Conservation (phyloP, 2,113 vertebrate species). For the Daboia siamensis region DNA sequence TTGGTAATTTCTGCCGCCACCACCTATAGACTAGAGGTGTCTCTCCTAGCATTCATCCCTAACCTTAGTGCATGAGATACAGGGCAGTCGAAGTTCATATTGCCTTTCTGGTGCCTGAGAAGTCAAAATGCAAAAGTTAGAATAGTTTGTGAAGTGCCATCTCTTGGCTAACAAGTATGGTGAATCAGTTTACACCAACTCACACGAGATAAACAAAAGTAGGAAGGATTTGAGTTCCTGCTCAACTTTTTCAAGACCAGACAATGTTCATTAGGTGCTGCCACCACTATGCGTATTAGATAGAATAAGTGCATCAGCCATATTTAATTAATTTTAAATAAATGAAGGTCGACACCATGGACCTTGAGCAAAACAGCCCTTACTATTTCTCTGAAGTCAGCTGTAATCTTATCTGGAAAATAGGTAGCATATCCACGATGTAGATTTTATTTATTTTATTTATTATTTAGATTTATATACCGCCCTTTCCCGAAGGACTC, state of each 20-base stretch:
- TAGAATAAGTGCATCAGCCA: background rate
- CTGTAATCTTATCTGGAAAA: background rate
- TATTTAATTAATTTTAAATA: background rate
- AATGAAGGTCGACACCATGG: background rate
- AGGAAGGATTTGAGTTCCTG: background rate
- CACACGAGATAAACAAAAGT: background rate
- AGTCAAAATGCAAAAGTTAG: background rate
- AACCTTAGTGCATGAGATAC: background rate
- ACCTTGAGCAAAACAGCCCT: background rate
- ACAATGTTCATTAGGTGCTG: background rate
- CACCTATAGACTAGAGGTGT: background rate
- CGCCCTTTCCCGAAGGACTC: no score
- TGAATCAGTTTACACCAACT: background rate
- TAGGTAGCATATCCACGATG: background rate
- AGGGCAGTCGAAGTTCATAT: background rate
- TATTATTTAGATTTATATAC: no score
- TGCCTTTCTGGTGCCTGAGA: background rate
- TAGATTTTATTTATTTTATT: no score
- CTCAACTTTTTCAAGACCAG: background rate
- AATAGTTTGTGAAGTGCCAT: background rate
- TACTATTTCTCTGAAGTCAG: background rate
- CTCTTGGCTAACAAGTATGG: background rate
- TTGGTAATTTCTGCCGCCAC: background rate
- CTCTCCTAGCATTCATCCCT: background rate
- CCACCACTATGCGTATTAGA: background rate